Evolutionary conservation across 2,797 vertebrate species (phyloP), one percentile per base, ranked within the genome.

Genomic region (Anolis apletophallus): DNA sequence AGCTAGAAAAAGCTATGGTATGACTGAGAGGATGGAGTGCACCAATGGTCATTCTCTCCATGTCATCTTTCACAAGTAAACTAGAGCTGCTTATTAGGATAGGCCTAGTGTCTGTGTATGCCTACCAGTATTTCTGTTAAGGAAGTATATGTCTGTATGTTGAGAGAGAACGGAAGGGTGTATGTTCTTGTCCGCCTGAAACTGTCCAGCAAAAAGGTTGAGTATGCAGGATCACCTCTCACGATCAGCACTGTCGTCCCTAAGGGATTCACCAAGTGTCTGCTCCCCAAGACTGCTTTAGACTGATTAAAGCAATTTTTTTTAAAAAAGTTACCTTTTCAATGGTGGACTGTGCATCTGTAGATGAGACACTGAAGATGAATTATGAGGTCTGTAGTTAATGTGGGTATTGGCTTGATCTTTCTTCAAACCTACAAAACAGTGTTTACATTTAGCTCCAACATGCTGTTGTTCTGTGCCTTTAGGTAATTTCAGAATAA

Each of bases 261-360:
- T 21, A 73, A 16, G 23, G 1, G 61, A 10, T 64, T 36, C 36
- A 73, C 34, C 36, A 50, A 50, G 2, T 3, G 17, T 2, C 50
- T 26, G 17, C 8, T 16, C 52, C 19, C 36, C 13, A 67, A 9
- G 59, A 1, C 77, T 71, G 1, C 52, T 5, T 54, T 57, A 79
- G 5, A 80, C 0, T 86, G 50, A 90, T 79, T 79, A n/a, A 7
- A 76, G 78, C 16, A 14, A 8, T 3, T 75, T 88, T 46, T 46
- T 46, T 46, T 46, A 46, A 46, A 46, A 46, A 46, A 10, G n/a
- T 96, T 97, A 99, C 98, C 98, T 98, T 89, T 96, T 97, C 14
- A 97, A 67, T 54, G 85, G 91, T 85, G 96, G 95, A 93, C 95
- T 96, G 72, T 95, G 94, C 46, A 97, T 97, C 84, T 96, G 85